Percentiles rank a stretch among this genome's conserved stretches.
Conservation (phyloP, 1,140 invertebrate species). For the Microvelia longipes region DNA sequence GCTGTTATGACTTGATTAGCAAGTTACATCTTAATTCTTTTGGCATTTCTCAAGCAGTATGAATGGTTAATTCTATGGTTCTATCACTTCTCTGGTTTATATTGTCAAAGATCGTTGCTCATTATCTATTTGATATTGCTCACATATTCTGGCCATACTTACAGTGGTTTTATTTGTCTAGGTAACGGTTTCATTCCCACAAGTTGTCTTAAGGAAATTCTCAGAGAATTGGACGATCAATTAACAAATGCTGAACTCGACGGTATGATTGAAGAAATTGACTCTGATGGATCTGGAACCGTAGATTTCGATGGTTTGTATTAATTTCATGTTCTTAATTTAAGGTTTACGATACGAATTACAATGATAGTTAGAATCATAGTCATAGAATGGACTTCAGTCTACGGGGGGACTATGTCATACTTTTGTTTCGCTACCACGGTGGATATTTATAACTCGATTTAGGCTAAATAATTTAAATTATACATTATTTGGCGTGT, state of each 20-base stretch:
- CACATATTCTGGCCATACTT: too few relatives aligned
- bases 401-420: neutral
- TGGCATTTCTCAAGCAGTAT: too few relatives aligned
- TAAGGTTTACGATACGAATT: constrained; percentile 11
- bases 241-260: constrained; percentile 81
- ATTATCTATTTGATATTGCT: too few relatives aligned
- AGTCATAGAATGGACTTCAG: neutral
- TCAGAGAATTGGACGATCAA: constrained; percentile 82
- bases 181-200: constrained; percentile 93
- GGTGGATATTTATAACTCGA: neutral
- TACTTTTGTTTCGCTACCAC: neutral
- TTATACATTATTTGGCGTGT: neutral
- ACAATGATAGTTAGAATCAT: neutral
- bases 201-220: constrained; percentile 75
- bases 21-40: too few relatives aligned
- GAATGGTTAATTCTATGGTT: too few relatives aligned
- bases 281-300: constrained; percentile 80
- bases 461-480: neutral
- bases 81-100: too few relatives aligned
- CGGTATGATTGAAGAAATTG: constrained; percentile 92
- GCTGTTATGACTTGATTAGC: too few relatives aligned
- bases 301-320: constrained; percentile 50
- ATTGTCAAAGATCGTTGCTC: too few relatives aligned
- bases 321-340: neutral
- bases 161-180: too few relatives aligned